Percentiles rank a stretch among this genome's conserved stretches.
Evolutionary conservation across 2,797 vertebrate genomes (phyloP).

Genomic region (Sebastes paucispinis): DNA sequence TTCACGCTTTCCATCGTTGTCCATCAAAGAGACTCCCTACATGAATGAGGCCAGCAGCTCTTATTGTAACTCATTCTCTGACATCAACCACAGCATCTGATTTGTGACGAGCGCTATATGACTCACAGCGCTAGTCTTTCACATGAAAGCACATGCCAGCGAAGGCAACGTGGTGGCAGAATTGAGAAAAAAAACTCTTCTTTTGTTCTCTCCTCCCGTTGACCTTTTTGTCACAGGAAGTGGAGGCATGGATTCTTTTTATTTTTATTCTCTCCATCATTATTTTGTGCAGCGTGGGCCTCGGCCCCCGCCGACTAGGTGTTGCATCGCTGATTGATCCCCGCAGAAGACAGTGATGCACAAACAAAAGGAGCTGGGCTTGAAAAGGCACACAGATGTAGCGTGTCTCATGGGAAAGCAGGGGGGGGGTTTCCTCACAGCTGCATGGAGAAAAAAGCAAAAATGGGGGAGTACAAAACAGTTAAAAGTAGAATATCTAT

Average conservation of each 20-base stretch:
- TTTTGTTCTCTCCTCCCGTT: background rate
- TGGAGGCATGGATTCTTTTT: background rate
- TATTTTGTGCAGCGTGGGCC: conserved; percentile 13
- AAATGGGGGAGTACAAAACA: background rate
- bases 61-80: conserved; percentile 39
- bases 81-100: conserved; percentile 8
- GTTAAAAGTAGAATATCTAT: background rate
- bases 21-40: conserved; percentile 1
- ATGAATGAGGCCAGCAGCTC: background rate
- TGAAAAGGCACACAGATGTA: background rate
- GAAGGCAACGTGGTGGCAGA: background rate
- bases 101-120: conserved; percentile 24
- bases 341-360: background rate
- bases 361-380: conserved; percentile 1
- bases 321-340: conserved; percentile 26
- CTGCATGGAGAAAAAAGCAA: background rate
- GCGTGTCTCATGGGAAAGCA: background rate
- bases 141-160: background rate
- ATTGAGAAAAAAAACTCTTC: background rate
- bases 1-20: background rate
- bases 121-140: conserved; percentile 28
- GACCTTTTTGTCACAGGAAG: background rate
- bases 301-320: conserved; percentile 17
- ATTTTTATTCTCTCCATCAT: background rate
- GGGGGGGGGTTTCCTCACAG: conserved; percentile 35